Evolutionary conservation across 2,797 vertebrate species (phyloP), one percentile per base, ranked within the genome.

Genomic region (Cryptoprocta ferox): DNA sequence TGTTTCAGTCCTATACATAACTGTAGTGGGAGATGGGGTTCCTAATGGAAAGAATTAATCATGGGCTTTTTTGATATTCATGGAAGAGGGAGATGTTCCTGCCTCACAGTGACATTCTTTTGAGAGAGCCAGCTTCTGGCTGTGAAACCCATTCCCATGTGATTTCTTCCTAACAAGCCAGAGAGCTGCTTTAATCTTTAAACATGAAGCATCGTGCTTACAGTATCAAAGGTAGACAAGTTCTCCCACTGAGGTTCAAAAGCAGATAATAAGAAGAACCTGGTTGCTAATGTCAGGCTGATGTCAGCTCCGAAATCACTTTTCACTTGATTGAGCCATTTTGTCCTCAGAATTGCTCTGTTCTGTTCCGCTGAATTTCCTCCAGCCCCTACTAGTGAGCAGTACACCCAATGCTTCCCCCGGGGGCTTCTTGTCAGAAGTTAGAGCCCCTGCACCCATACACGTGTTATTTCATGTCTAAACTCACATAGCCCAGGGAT

Each of bases 1-100:
- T 98, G 98, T 98, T 98, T 98, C 84, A n/a, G 87, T 70, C 75
- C 45, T 78, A 95, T 98, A 98, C 91, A 10, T 73, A 97, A 89
- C 83, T 61, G 97, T 90, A 90, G 95, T 95, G 73, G 95, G 96
- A 93, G 70, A 96, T 71, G 96, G 94, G 76, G 80, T 94, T 97
- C 89, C 96, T 98, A 96, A 92, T 83, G 92, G 96, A 96, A 97
- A 98, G 95, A 98, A 98, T 98, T 98, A 98, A 98, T 98, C 98
- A 97, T 39, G 89, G 91, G 80, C 95, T 88, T 81, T 87, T 92
- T 96, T 80, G 87, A 96, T 97, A 95, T 91, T 97, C 86, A 9
- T 79, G 96, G 97, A 91, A 98, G 96, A 66, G 91, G 95, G 37
- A 82, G 97, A 75, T 97, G 2, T 48, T 94, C 97, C 98, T 2